Percentiles rank a stretch among this genome's conserved stretches.
Evolutionary conservation across 2,113 vertebrate species (phyloP).

Genomic region (Vombatus ursinus): DNA sequence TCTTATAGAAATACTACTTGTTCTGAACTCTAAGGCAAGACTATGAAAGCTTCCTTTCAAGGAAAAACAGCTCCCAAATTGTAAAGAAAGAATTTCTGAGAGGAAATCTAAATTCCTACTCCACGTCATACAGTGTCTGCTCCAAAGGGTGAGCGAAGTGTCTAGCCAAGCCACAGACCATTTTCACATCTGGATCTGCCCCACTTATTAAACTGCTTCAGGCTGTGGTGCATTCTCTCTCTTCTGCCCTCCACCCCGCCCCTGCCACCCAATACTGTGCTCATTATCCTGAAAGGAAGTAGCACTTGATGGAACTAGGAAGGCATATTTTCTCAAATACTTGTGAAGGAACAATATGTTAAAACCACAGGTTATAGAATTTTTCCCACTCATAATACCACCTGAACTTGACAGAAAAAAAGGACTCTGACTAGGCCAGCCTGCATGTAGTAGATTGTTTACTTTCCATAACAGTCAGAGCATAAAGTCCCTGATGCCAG

Average conservation of each 20-base stretch:
- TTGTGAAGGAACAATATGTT: constrained; percentile 75
- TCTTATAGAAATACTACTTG: constrained; percentile 19
- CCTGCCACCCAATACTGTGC: constrained; percentile 60
- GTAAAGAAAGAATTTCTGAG: constrained; percentile 68
- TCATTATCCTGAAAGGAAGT: constrained; percentile 76
- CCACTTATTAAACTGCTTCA: constrained; percentile 75
- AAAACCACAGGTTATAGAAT: constrained; percentile 55
- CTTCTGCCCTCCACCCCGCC: not conserved
- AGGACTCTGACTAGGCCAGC: constrained; percentile 62
- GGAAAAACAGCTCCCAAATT: constrained; percentile 31
- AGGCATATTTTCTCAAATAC: constrained; percentile 69
- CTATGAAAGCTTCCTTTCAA: constrained; percentile 6
- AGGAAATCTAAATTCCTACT: constrained; percentile 71
- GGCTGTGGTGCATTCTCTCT: constrained; percentile 72
- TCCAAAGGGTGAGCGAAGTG: constrained; percentile 74
- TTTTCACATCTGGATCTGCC: constrained; percentile 78
- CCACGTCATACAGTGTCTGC: constrained; percentile 73
- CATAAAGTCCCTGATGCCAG: constrained; percentile 68
- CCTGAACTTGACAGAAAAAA: constrained; percentile 70
- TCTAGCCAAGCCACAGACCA: constrained; percentile 78
- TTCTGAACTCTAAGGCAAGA: constrained; percentile 20
- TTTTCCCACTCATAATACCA: constrained; percentile 61
- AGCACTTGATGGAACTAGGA: constrained; percentile 65
- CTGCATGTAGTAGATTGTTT: constrained; percentile 79
- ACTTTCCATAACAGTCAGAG: constrained; percentile 70